Evolutionary conservation across 2,113 vertebrate genomes (phyloP), one percentile per base, ranked within the genome.

Genomic region (Felis chaus): DNA sequence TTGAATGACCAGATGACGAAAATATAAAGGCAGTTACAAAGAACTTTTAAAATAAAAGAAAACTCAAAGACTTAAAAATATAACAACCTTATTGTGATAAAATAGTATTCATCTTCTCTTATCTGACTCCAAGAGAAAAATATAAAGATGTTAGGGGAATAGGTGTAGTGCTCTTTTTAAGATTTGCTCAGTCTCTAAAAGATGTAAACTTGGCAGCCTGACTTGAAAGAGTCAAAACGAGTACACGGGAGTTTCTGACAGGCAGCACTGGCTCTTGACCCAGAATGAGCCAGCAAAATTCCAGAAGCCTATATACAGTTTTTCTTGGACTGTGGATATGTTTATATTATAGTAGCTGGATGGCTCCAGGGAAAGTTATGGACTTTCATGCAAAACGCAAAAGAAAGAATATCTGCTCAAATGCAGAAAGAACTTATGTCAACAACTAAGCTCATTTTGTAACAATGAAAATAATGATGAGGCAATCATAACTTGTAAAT

Each of bases 211-310:
- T 96, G 94, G 86, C 92, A 96, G 69, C n/a, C n/a, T 48, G 15
- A 57, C 87, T 71, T 78, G 23, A 78, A 87, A 69, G 15, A 80
- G 74, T 76, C 87, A 82, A 93, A 66, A 50, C 25, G 65, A 84
- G 87, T 41, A 53, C 11, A n/a, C 19, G 7, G 4, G 9, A 87
- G 50, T 21, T 83, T 91, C 71, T 89, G 55, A 71, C 66, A 95
- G 45, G 48, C 68, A 48, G 39, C 21, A 23, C 13, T 96, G 80
- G 55, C 87, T 94, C 33, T 87, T 68, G 25, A 94, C 48, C 31
- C 80, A 90, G 92, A 96, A 61, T 78, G 87, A 98, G 84, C 33
- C 84, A 88, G 87, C 95, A 94, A 66, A 88, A 90, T 73, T 68
- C 18, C 71, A 88, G 87, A 89, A 63, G 18, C 45, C 39, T 68